phyloP scores from a whole-genome alignment of 2,113 vertebrate species.

The Phylloscopus trochiloides region DNA sequence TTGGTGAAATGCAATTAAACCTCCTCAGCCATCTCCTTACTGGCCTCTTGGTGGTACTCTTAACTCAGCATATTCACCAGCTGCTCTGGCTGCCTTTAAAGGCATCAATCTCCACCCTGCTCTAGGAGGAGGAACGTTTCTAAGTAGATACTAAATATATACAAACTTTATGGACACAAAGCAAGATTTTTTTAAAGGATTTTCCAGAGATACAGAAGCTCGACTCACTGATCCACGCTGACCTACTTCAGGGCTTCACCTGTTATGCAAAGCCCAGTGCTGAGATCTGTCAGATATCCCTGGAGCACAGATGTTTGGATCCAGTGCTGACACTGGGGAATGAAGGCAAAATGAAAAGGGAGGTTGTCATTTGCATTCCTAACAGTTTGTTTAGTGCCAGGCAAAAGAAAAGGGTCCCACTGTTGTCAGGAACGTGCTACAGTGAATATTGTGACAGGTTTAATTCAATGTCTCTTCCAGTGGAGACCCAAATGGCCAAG shows the following conservation, averaged over 20 bases:
- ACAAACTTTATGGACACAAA: slow-evolving; percentile 54
- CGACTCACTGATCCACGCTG: not conserved
- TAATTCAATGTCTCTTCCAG: not conserved
- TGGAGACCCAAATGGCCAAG: not conserved
- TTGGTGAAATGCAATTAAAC: not conserved
- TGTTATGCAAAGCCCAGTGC: not conserved
- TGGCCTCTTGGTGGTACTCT: slow-evolving; percentile 68
- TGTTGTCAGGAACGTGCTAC: not conserved
- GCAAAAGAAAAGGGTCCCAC: not conserved
- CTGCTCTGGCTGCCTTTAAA: not conserved
- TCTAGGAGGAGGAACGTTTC: not conserved
- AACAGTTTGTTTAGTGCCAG: not conserved
- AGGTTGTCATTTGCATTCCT: not conserved
- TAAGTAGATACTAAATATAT: slow-evolving; percentile 61
- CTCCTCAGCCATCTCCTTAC: not conserved
- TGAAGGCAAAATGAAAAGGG: not conserved
- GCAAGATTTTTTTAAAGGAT: slow-evolving; percentile 30
- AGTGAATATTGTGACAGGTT: not conserved
- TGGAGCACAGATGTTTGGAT: not conserved
- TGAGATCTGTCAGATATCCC: not conserved
- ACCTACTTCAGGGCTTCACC: slow-evolving; percentile 44
- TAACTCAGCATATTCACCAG: slow-evolving; percentile 28
- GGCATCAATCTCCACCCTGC: not conserved
- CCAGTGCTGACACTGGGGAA: not conserved
- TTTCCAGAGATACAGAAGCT: not conserved